Base-by-base conservation (phyloP, 2,113 vertebrate species). In the Rhynchomys soricoides region DNA sequence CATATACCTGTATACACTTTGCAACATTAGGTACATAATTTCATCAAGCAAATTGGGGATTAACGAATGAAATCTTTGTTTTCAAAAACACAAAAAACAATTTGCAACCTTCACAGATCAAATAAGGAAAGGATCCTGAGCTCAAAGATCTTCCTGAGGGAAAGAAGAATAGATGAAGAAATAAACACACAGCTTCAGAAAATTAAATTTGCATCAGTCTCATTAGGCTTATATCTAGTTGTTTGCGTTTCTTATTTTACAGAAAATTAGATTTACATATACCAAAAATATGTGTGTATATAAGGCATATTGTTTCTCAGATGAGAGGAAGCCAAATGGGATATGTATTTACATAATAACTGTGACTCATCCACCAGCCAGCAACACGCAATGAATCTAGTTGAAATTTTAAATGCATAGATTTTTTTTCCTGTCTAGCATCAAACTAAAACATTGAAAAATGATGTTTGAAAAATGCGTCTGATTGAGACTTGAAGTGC, bases 11-110 rank as follows among this genome's bases (percentile, higher is more conserved):
- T 48, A 87, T 87, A 87, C 9, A 78, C 21, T 57, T 87, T 70
- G 48, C 48, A 87, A 94, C 52, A 71, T 81, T 71, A 73, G 24
- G 64, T 40, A 40, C 40, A 87, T 79, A 48, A 71, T 87, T 64
- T 91, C 78, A 91, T 91, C 66, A 70, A 75, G 34, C 31, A 79
- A 85, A 85, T 62, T 22, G 50, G 29, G 21, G 68, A 52, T 62
- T 62, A 50, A 91, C 62, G 64, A 95, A 81, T 73, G 26, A 95
- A 79, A 81, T 78, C 11, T 59, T 81, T 91, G n/a, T 86, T 91
- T 79, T 48, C 74, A 52, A 71, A 87, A 87, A 37, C 40, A 73
- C 43, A 73, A 13, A 50, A 26, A 55, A 79, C 57, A 88, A 64
- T 92, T 88, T 81, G 37, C 66, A 95, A 55, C 55, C 31, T 64